Base-by-base conservation (phyloP, 2,113 vertebrate genomes). In the Glareola pratincola region DNA sequence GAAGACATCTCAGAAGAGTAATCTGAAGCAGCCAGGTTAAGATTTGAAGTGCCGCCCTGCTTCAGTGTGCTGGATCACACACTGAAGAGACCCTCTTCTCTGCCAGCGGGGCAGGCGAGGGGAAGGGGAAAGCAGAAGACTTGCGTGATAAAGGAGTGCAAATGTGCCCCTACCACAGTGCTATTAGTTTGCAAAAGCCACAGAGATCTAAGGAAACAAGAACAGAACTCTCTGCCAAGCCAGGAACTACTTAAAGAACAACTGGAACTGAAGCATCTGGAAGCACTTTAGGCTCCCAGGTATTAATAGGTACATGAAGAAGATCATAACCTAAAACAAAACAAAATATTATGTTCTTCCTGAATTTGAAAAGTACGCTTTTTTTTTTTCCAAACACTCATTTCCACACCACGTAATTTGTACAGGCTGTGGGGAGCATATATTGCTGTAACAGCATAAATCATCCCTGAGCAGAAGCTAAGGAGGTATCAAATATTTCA, bases 401-500 rank as follows among this genome's bases (percentile, higher is more conserved):
- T 64, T 97, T 94, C 92, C 92, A 89, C 69, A 78, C 60, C 77
- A 91, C 12, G 0, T 91, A 94, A 95, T 94, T 85, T 81, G 77
- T 92, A 72, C 34, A 57, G 87, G 76, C 88, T 76, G 48, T 66
- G n/a, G 92, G 84, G 93, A 75, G 43, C 50, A 89, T 85, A 90
- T 53, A 95, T 62, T 94, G 91, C 94, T 94, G 89, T 34, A 82
- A 43, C 77, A 91, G 80, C 79, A 97, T 63, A 97, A 78, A 91
- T 94, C 62, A 85, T 77, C 41, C 57, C 29, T n/a, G 9, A 67
- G 37, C 27, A 91, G 73, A 91, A 88, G 78, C 62, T 41, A 82
- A 78, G 47, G 18, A 92, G 11, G 57, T 85, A 90, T 69, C 29
- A 79, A 85, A 66, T 68, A 81, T 47, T 94, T 86, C 45, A 63